Evolutionary conservation across 2,888 invertebrate species (phyloP), one percentile per base, ranked within the genome.

Genomic region (Cosmia pyralina): DNA sequence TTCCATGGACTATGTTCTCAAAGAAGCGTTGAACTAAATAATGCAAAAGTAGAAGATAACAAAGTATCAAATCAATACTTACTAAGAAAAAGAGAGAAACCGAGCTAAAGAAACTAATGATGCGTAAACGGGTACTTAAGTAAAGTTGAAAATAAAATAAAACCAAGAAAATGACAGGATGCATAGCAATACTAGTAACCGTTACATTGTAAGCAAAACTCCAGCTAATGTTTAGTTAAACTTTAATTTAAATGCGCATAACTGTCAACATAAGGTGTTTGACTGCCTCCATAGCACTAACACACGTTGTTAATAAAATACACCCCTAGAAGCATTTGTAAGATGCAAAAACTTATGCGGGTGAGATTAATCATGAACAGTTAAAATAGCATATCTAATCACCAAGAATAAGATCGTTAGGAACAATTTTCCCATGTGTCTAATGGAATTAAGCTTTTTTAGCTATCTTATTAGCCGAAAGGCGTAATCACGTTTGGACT

Each of bases 401-500:
- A 69, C 53, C 57, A 65, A 50, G 66, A 73, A 65, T 65, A 44
- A 59, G 52, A 60, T 81, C 41, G 73, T 81, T 72, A 64, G 50
- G 50, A 11, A 71, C 62, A 48, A 63, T 71, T 71, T 77, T 80
- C 77, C 55, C 77, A 63, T 80, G 67, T 85, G 73, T 66, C 71
- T 83, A 83, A 80, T 77, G 67, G 70, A 73, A 79, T 83, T 71
- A 84, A 81, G 63, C 17, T 72, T 81, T 83, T 81, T 85, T 71
- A 46, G 11, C 22, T 41, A 46, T 62, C 72, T 72, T 73, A 75
- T 80, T 84, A 85, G 74, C 76, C 73, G 79, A 85, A 88, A 87
- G 82, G 62, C 66, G 78, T 80, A 87, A 86, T 84, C 79, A 80
- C 69, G 63, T 71, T 28, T 76, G 74, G 60, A 38, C 68, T 80